Evolutionary conservation across 2,888 invertebrate species (phyloP), one percentile per base, ranked within the genome.

Genomic region (Augiades crinisus): DNA sequence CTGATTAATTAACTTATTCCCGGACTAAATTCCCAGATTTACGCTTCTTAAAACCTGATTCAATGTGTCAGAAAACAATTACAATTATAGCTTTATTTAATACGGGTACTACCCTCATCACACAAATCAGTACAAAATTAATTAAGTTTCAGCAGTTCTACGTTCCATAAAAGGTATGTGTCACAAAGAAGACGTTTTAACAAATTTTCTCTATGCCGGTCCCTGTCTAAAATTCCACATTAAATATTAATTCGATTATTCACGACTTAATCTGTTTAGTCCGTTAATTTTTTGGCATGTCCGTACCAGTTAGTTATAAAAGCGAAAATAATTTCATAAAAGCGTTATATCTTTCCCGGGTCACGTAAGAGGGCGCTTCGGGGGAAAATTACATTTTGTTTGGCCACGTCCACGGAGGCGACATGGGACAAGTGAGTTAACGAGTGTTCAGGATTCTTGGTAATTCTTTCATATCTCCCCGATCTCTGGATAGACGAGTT

Each of bases 321-420:
- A 79, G 84, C 81, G 78, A 73, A 81, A 78, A 84, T 88, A 84
- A 86, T 87, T 85, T 83, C 81, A 86, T 86, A 87, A 84, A 83
- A 81, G 72, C 83, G 80, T 85, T 84, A 82, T 85, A 87, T 86
- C 82, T 84, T 82, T 72, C 76, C 74, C 74, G 83, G 85, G 87
- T 88, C 88, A 88, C 88, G 88, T 87, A 86, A 85, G 81, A 79
- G 82, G 75, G 70, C 75, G 81, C 82, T 82, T 79, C 75, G 80
- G 83, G 74, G 70, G 78, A 80, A 86, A 87, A 87, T 88, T 87
- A 88, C 83, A 87, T 88, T 88, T 84, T 86, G 87, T 84, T 86
- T 83, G 78, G 80, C 81, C 83, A 82, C 84, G 84, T 81, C 71
- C 78, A 68, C 68, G 65, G 59, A 63, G 69, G 70, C 75, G 81